Percentiles rank a stretch among this genome's conserved stretches.
Conservation (phyloP, 2,888 invertebrate genomes). For the Hypsopygia costalis region DNA sequence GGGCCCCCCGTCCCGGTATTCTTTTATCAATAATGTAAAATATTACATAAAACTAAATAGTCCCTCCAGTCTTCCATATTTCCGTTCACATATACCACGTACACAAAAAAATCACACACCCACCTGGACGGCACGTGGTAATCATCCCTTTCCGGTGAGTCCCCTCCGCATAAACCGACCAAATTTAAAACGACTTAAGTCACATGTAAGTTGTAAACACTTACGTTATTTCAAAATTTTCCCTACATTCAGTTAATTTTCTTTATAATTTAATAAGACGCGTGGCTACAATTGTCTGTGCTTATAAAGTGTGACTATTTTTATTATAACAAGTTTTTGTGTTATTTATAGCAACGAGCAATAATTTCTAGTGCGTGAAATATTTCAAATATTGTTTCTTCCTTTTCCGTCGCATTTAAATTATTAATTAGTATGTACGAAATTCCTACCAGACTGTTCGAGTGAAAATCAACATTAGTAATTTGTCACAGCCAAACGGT, state of each 20-base stretch:
- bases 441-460: too few species aligned
- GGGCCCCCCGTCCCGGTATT: too few species aligned
- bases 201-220: slow-evolving; percentile 10
- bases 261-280: slow-evolving; percentile 73
- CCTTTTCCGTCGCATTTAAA: slow-evolving; percentile 2
- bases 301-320: slow-evolving; percentile 50
- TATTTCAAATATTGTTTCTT: slow-evolving; percentile 2
- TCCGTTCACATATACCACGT: slow-evolving; percentile 29
- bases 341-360: slow-evolving; percentile 3
- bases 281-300: slow-evolving; percentile 63
- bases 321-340: slow-evolving; percentile 18
- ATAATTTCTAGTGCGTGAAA: slow-evolving; percentile 4
- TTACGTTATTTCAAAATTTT: slow-evolving; percentile 17
- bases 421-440: too few species aligned
- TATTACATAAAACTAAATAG: too few species aligned
- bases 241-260: slow-evolving; percentile 53
- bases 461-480: too few species aligned
- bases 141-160: slow-evolving; percentile 48
- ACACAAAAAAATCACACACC: slow-evolving; percentile 45
- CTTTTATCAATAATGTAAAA: too few species aligned
- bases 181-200: slow-evolving; percentile 28
- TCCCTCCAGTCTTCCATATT: slow-evolving; percentile 41
- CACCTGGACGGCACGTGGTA: slow-evolving; percentile 64
- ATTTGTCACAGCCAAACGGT: too few species aligned
- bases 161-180: slow-evolving; percentile 37